Base-by-base conservation (phyloP, 2,888 invertebrate species). In the Octonoba sinensis region DNA sequence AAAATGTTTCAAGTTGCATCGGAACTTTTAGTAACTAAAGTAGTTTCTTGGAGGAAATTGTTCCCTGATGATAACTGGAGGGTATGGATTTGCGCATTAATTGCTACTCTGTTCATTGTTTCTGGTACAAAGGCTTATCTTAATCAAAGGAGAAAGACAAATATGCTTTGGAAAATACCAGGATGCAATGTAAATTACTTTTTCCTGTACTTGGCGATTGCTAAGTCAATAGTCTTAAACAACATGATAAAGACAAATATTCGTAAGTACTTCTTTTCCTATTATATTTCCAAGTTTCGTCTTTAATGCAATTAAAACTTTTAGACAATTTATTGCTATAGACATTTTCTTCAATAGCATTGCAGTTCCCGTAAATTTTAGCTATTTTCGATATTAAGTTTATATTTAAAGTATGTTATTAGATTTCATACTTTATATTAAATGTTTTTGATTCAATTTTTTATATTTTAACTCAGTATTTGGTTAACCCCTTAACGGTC, bases 231-330 rank as follows among this genome's bases (percentile, higher is more conserved):
- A 15, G 49, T 83, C 11, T 18, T 78, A 0, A 73, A 59, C 15
- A 83, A 83, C 18, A 60, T 62, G n/a, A 83, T 83, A 27, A 83
- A 83, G 54, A 46, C 73, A 3, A 83, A 83, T 65, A 78, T 83
- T 15, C 59, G 83, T 83, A 44, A 78, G 83, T 75, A 79, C 3
- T 24, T 8, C 8, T 20, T 20, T 20, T 56, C 3, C 18, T 56
- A 20, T 56, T 13, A 56, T 20, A 56, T 56, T 36, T 8, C 11
- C 36, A 36, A 8, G 36, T 36, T 36, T 36, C 36, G 8, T 36
- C 1, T 36, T 36, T 36, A 36, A 36, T 36, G 3, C 36, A 36
- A 1, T 36, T 36, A 36, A 36, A 36, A 8, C 36, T 8, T 36
- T 36, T 36, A 36, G 8, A 36, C 36, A 8, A 36, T 36, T 36